A percentile compares a stretch with the other conserved stretches of the same genome.
Conservation (phyloP, 2,113 vertebrate genomes). For the Tetrao urogallus region DNA sequence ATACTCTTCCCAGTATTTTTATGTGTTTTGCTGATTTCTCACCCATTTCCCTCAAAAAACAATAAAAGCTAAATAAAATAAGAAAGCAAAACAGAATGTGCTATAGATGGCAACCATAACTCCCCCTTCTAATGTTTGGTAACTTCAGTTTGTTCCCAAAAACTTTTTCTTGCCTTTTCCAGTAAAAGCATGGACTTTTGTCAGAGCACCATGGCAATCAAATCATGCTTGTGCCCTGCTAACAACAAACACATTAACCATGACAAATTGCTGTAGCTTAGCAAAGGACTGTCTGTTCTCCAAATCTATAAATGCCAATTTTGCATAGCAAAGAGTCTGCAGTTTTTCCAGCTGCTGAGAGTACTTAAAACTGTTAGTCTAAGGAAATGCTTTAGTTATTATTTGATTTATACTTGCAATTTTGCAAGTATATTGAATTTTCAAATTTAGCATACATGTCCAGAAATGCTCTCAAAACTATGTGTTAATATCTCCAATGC, state of each 20-base stretch:
- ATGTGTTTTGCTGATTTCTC: neutral
- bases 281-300: slow-evolving; percentile 31
- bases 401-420: slow-evolving; percentile 54
- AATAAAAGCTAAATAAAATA: neutral
- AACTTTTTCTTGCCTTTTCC: neutral
- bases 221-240: neutral
- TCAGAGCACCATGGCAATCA: neutral
- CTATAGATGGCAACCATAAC: neutral
- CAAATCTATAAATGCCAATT: neutral
- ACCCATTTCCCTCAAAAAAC: neutral
- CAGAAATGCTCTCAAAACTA: slow-evolving; percentile 19
- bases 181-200: neutral
- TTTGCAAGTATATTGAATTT: neutral
- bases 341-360: slow-evolving; percentile 50
- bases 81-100: neutral
- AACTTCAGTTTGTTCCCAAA: neutral
- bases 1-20: neutral
- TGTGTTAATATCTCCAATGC: neutral
- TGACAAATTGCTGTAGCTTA: neutral
- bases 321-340: slow-evolving; percentile 33
- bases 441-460: neutral
- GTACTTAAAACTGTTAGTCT: slow-evolving; percentile 39
- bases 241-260: slow-evolving; percentile 42
- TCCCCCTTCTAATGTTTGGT: neutral
- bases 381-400: slow-evolving; percentile 30